A percentile compares a stretch with the other conserved stretches of the same genome.
phyloP scores from a whole-genome alignment of 2,797 vertebrate species.

The Heterohyrax brucei region DNA sequence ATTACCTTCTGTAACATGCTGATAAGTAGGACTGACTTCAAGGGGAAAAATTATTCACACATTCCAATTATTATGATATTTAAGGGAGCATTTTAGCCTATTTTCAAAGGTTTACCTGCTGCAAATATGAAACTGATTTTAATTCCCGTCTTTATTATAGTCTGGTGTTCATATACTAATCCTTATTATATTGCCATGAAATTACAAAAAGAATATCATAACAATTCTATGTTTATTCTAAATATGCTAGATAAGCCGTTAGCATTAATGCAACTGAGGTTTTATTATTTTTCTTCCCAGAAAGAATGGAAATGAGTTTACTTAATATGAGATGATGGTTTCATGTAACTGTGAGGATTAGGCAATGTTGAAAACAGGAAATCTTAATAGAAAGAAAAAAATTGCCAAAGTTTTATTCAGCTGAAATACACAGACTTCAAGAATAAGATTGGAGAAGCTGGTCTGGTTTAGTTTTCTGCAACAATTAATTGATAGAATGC shows the following conservation, averaged over 20 bases:
- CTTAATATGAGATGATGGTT: constrained; percentile 81
- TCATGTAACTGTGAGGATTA: constrained; percentile 81
- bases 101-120: constrained; percentile 89
- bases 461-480: constrained; percentile 22
- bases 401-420: constrained; percentile 65
- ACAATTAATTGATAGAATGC: constrained; percentile 54
- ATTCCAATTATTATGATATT: constrained; percentile 86
- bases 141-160: constrained; percentile 89
- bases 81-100: constrained; percentile 85
- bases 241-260: constrained; percentile 81
- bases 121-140: constrained; percentile 86
- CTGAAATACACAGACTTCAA: constrained; percentile 58
- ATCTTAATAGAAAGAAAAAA: constrained; percentile 68
- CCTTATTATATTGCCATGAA: constrained; percentile 88
- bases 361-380: constrained; percentile 76
- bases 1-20: constrained; percentile 80
- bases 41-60: constrained; percentile 71
- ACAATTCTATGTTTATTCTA: constrained; percentile 87
- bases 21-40: constrained; percentile 83
- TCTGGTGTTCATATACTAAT: constrained; percentile 88
- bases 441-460: constrained; percentile 46
- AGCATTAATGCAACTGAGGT: constrained; percentile 83
- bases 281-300: constrained; percentile 86
- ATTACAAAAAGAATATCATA: constrained; percentile 87
- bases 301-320: constrained; percentile 83